Evolutionary conservation across 1,140 invertebrate genomes (phyloP).

Genomic region (Solen grandis): DNA sequence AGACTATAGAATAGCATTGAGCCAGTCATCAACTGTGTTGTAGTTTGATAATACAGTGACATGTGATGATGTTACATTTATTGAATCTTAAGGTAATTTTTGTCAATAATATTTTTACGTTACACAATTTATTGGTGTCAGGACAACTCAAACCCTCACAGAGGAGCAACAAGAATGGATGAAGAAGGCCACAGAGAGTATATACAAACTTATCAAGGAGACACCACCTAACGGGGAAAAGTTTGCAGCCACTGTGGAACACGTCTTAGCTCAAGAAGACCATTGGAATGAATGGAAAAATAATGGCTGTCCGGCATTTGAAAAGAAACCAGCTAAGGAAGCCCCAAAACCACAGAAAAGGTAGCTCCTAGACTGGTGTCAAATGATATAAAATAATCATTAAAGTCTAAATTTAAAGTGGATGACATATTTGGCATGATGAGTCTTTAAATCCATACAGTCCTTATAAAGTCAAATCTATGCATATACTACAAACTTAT

Average conservation of each 20-base stretch:
- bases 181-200: constrained; percentile 86
- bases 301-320: constrained; percentile 93
- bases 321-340: constrained; percentile 80
- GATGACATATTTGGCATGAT: not conserved
- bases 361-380: no score
- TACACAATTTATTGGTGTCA: no score
- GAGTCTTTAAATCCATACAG: not conserved
- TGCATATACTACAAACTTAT: not conserved
- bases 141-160: constrained; percentile 91
- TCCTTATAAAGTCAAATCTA: not conserved
- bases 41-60: no score
- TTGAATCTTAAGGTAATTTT: no score
- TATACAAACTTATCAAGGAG: constrained; percentile 87
- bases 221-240: constrained; percentile 93
- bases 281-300: constrained; percentile 99
- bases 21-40: no score
- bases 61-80: no score
- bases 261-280: constrained; percentile 83
- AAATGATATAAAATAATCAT: no score
- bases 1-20: no score
- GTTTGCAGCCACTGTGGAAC: constrained; percentile 91
- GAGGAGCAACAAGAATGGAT: constrained; percentile 94
- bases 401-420: no score
- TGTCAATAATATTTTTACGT: no score
- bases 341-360: constrained; percentile 56